Conservation (phyloP, 2,113 vertebrate species). For the Ophiodon elongatus region DNA sequence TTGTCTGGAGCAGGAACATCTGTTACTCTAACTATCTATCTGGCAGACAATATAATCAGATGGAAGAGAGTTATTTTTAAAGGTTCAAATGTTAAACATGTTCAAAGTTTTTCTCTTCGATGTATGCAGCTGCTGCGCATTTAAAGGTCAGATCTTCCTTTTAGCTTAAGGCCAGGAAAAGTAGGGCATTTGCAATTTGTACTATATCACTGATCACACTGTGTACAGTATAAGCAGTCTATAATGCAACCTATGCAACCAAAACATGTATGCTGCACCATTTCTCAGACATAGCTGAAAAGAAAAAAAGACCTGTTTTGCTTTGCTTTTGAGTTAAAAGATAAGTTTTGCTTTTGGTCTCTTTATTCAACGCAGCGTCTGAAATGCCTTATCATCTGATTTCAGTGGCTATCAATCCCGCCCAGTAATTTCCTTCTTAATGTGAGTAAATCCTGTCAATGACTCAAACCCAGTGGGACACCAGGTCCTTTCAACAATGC, state of each 20-base stretch:
- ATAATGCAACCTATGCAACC: neutral
- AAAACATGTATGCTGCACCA: neutral
- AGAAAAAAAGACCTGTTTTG: neutral
- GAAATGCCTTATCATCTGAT: conserved; percentile 44
- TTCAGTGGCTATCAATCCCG: conserved; percentile 37
- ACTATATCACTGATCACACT: neutral
- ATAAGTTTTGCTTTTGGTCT: conserved; percentile 45
- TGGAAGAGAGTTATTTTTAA: neutral
- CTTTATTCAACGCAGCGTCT: neutral
- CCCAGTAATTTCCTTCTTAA: conserved; percentile 47
- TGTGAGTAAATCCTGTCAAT: conserved; percentile 45
- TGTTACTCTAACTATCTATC: conserved; percentile 12
- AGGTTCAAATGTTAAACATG: conserved; percentile 12
- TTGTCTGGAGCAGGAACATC: conserved; percentile 26
- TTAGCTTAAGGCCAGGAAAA: neutral
- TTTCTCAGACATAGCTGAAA: neutral
- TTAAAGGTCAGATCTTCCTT: conserved; percentile 29
- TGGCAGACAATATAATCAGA: neutral
- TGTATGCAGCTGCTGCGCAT: conserved; percentile 8
- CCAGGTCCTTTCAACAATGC: conserved; percentile 50
- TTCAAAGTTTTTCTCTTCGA: neutral
- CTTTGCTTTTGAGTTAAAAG: conserved; percentile 26
- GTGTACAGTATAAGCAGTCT: neutral
- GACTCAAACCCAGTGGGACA: conserved; percentile 59
- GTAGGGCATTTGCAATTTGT: neutral